Evolutionary conservation across 1,140 invertebrate species (phyloP), one percentile per base, ranked within the genome.

Genomic region (Aphidius ervi): DNA sequence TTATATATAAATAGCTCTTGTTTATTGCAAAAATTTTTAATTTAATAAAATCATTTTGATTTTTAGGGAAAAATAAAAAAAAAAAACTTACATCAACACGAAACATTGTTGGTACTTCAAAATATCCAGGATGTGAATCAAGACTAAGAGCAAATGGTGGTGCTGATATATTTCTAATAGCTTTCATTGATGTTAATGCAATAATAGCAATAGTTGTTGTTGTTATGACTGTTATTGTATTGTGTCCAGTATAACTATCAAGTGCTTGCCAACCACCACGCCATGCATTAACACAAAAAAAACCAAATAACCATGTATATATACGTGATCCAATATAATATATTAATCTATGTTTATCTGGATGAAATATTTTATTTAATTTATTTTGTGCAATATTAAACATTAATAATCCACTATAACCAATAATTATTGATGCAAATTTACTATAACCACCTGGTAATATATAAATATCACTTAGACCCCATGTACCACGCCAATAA

Each of bases 401-500:
- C 1, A 86, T 58, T 20, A 91, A 80, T 63, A 89, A 84, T 5
- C 87, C 87, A 57, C 81, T 68, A 62, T 89, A 79, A 5, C 91
- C 91, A 62, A 92, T 84, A 0, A 76, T 65, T 5, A 88, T 79
- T 52, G 89, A 91, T n/a, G 83, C 76, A 9, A 84, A 72, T 8
- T 84, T 83, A 67, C 88, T 91, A 9, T 75, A 70, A 40, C 85
- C 70, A 0, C 81, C 74, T 2, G 88, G 87, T 52, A 85, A 85
- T 31, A 92, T 79, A 72, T 89, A 87, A 40, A 85, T 69, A 62
- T 88, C 88, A 82, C 91, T 87, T 16, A 94, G 82, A 48, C 85
- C 83, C 91, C 91, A 94, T 40, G 89, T 90, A 55, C 90, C 90
- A 40, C 92, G 82, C 92, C 92, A 94, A 71, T 93, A 94, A 50